Evolutionary conservation across 2,113 vertebrate genomes (phyloP).

Genomic region (Nothocercus nigrocapillus): DNA sequence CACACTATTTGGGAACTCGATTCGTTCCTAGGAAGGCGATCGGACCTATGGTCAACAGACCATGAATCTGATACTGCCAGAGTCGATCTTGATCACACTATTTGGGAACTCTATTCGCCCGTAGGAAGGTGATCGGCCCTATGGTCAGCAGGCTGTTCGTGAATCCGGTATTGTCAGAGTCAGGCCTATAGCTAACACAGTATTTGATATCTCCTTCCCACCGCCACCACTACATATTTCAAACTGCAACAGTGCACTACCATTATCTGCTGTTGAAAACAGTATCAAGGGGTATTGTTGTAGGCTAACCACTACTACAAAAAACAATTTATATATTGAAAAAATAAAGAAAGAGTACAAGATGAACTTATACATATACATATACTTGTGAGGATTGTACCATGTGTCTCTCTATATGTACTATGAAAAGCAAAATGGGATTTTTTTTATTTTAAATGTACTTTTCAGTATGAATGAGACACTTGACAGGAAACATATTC

Average conservation of each 20-base stretch:
- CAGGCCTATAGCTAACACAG: no score
- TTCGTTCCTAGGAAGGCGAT: no score
- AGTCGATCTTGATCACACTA: no score
- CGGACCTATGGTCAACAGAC: no score
- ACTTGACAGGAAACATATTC: background rate
- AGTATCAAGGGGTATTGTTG: background rate
- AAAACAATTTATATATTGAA: background rate
- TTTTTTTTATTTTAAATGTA: background rate
- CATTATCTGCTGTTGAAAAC: background rate
- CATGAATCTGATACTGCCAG: no score
- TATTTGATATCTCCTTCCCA: no score
- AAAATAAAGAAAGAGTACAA: background rate
- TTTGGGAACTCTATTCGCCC: no score
- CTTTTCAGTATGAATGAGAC: background rate
- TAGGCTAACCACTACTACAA: background rate
- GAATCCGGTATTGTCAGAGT: no score
- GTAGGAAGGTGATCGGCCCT: no score
- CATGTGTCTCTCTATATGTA: background rate
- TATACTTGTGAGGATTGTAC: background rate
- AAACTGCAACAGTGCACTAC: background rate
- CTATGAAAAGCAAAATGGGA: background rate
- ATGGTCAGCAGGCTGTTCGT: no score
- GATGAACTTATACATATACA: background rate
- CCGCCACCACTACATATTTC: no score
- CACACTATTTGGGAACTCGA: no score